A percentile compares a stretch with the other conserved stretches of the same genome.
phyloP scores from a whole-genome alignment of 2,888 invertebrate genomes.

The Anoplius nigerrimus region DNA sequence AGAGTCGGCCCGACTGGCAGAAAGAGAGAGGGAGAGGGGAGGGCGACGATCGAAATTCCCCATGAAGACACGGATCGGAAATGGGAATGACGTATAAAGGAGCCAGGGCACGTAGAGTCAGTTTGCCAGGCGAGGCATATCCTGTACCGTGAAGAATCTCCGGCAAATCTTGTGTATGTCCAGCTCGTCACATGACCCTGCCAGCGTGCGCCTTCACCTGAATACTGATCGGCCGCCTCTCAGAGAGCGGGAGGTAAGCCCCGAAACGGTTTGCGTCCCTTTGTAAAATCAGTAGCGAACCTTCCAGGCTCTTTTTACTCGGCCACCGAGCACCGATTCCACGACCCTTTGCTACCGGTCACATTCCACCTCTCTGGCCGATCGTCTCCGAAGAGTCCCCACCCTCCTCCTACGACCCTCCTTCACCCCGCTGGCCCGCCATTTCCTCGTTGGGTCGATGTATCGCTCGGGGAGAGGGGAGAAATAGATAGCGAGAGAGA shows the following conservation, averaged over 20 bases:
- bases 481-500: too few relatives aligned
- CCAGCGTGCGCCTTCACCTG: conserved; percentile 35
- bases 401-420: too few relatives aligned
- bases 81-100: conserved; percentile 62
- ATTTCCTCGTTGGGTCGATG: too few relatives aligned
- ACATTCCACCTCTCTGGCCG: conserved; percentile 33
- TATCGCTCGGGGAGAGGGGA: too few relatives aligned
- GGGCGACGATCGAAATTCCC: conserved; percentile 54
- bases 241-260: conserved; percentile 30
- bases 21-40: too few relatives aligned
- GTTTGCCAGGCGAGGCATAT: conserved; percentile 66
- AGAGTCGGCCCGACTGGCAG: too few relatives aligned
- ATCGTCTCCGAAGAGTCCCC: too few relatives aligned
- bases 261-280: conserved; percentile 56
- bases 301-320: conserved; percentile 53
- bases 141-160: conserved; percentile 64
- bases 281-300: conserved; percentile 65
- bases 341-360: conserved; percentile 32
- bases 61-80: conserved; percentile 58
- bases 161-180: conserved; percentile 65
- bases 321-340: conserved; percentile 22
- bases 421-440: too few relatives aligned
- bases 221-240: conserved; percentile 52
- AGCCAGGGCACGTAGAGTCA: conserved; percentile 68
- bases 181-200: conserved; percentile 49